These are phyloP conservation scores for Cinclus cinclus DNA, from an alignment of 2,113 vertebrate genomes.

Conservation along the genomic window DNA sequence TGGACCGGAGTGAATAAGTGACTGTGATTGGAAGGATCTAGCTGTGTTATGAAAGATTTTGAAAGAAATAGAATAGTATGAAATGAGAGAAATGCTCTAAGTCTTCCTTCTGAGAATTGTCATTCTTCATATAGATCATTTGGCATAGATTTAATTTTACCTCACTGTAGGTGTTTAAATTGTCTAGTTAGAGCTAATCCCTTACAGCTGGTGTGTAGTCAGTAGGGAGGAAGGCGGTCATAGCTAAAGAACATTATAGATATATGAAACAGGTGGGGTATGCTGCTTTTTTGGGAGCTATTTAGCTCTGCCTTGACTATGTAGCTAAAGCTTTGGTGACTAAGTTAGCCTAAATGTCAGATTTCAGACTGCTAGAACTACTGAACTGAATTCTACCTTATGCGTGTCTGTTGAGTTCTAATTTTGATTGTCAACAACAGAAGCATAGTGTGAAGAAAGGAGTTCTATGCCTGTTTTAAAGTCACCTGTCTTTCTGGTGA, in stretches of 20 bases:
- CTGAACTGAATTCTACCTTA: background rate
- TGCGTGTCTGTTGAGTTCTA: background rate
- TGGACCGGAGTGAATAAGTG: constrained; percentile 1
- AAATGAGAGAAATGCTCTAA: background rate
- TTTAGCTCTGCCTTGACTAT: background rate
- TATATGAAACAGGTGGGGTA: background rate
- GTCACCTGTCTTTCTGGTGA: background rate
- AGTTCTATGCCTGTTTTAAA: background rate
- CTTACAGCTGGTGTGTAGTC: background rate
- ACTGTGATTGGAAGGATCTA: background rate
- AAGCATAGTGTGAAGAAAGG: background rate
- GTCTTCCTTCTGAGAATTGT: background rate
- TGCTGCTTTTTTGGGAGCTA: background rate
- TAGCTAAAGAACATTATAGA: background rate
- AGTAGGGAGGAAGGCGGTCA: background rate
- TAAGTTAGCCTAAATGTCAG: background rate
- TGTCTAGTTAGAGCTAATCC: background rate
- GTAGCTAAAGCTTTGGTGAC: background rate
- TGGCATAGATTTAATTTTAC: background rate
- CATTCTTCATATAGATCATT: background rate
- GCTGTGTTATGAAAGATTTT: background rate
- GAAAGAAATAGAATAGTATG: background rate
- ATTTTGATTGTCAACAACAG: background rate
- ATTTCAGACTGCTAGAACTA: background rate
- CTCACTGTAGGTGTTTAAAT: background rate